Conservation (phyloP, 2,113 vertebrate species). For the Pituophis catenifer region DNA sequence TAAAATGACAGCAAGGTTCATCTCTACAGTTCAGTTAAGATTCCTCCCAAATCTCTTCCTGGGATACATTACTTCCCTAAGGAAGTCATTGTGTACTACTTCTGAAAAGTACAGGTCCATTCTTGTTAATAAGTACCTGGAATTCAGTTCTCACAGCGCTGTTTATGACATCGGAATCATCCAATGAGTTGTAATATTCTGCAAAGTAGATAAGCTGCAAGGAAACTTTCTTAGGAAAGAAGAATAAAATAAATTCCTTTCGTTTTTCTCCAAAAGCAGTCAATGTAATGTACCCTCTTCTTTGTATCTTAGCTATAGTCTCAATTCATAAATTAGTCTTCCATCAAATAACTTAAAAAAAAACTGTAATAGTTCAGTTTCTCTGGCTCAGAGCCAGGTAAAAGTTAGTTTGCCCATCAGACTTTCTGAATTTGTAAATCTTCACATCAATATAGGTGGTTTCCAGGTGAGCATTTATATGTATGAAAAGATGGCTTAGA, state of each 20-base stretch:
- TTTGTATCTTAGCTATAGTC: conserved; percentile 66
- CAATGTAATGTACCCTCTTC: conserved; percentile 45
- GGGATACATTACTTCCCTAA: conserved; percentile 25
- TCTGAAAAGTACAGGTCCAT: conserved; percentile 37
- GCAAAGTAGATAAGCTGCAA: conserved; percentile 50
- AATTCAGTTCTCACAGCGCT: conserved; percentile 34
- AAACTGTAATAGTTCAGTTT: conserved; percentile 69
- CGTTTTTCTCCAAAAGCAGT: conserved; percentile 55
- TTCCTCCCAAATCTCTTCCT: conserved; percentile 34
- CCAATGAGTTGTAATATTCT: conserved; percentile 48
- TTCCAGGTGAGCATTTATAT: conserved; percentile 34
- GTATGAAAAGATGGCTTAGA: conserved; percentile 22
- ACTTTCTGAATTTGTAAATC: conserved; percentile 71
- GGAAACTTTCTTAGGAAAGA: conserved; percentile 36
- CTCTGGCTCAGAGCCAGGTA: conserved; percentile 76
- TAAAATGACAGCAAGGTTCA: conserved; percentile 49
- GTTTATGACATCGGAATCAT: conserved; percentile 39
- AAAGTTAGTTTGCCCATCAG: conserved; percentile 80
- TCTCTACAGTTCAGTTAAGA: conserved; percentile 35
- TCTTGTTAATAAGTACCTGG: conserved; percentile 21
- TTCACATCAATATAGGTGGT: conserved; percentile 71
- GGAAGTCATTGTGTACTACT: conserved; percentile 30
- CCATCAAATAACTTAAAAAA: conserved; percentile 81
- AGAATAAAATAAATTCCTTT: conserved; percentile 47
- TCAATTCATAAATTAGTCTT: conserved; percentile 78